Evolutionary conservation across 2,888 invertebrate genomes (phyloP).

Genomic region (Hydriomena furcata): DNA sequence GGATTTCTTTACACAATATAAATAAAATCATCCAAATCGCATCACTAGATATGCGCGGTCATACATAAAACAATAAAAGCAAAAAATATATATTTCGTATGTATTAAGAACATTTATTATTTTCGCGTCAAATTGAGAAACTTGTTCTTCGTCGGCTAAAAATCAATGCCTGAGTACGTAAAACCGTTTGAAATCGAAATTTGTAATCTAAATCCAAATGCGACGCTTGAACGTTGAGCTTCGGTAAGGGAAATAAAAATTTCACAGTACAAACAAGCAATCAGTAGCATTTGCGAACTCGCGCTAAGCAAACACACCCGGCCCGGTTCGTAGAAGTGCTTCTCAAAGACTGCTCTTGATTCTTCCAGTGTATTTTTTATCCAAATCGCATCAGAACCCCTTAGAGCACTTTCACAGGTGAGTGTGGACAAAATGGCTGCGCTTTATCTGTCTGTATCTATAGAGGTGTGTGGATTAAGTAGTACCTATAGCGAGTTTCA

Average conservation of each 20-base stretch:
- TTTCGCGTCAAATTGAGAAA: no score
- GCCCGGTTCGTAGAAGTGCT: conserved; percentile 55
- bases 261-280: conserved; percentile 76
- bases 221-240: conserved; percentile 50
- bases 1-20: no score
- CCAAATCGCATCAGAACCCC: conserved; percentile 48
- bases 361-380: conserved; percentile 60
- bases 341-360: conserved; percentile 66
- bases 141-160: no score
- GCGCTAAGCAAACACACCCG: conserved; percentile 64
- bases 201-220: conserved; percentile 49
- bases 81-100: no score
- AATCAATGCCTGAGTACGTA: conserved; percentile 23
- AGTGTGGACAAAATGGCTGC: conserved; percentile 34
- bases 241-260: conserved; percentile 66
- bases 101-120: no score
- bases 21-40: no score
- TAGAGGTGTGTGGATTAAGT: conserved; percentile 8
- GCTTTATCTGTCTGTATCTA: conserved; percentile 27
- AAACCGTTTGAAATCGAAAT: conserved; percentile 30
- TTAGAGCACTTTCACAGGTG: conserved; percentile 44
- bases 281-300: conserved; percentile 76
- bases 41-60: no score
- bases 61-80: no score
- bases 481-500: conserved; percentile 10